Evolutionary conservation across 2,113 vertebrate species (phyloP).

Genomic region (Solea solea): DNA sequence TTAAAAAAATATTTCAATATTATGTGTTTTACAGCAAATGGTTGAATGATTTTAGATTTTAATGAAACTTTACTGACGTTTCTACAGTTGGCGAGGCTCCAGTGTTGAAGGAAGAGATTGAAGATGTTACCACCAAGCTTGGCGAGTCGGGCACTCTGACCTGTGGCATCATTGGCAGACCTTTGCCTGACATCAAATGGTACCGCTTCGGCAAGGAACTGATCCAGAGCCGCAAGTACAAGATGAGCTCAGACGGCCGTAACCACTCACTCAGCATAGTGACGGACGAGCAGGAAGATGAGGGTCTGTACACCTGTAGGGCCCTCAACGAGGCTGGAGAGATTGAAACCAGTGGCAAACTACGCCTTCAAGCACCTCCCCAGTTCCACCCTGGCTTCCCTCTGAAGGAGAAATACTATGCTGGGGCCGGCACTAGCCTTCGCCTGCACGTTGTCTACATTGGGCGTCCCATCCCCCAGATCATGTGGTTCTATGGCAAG

Average conservation of each 20-base stretch:
- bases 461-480: constrained; percentile 95
- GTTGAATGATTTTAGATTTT: neutral
- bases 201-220: constrained; percentile 96
- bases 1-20: neutral
- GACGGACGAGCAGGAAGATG: constrained; percentile 97
- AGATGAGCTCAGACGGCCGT: constrained; percentile 97
- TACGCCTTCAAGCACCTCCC: constrained; percentile 91
- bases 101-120: constrained; percentile 88
- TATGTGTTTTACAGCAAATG: neutral
- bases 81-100: constrained; percentile 93
- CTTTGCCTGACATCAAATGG: constrained; percentile 98
- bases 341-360: constrained; percentile 93
- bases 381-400: constrained; percentile 97
- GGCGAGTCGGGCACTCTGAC: constrained; percentile 91
- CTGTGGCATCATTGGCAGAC: constrained; percentile 94
- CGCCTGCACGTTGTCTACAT: constrained; percentile 96
- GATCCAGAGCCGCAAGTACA: constrained; percentile 97
- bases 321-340: constrained; percentile 95
- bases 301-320: constrained; percentile 94
- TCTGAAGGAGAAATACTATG: constrained; percentile 93
- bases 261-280: constrained; percentile 91
- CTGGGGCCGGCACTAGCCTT: constrained; percentile 91
- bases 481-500: constrained; percentile 97
- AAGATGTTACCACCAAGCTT: constrained; percentile 91
- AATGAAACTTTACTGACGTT: constrained; percentile 24